Evolutionary conservation across 2,113 vertebrate species (phyloP).

Genomic region (Notiomystis cincta): DNA sequence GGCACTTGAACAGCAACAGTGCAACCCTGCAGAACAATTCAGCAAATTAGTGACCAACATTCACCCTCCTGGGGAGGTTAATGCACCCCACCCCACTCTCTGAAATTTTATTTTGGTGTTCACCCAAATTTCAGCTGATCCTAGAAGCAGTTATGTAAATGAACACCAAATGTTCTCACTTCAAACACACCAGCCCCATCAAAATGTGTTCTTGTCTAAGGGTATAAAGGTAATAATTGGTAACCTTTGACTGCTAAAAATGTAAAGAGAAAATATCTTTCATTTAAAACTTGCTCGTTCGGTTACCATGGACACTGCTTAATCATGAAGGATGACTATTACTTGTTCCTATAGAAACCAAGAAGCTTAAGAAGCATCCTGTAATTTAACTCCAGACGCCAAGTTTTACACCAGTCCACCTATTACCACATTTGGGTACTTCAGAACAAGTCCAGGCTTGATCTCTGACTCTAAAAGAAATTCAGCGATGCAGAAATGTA

Average conservation of each 20-base stretch:
- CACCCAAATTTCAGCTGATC: background rate
- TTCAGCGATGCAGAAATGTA: background rate
- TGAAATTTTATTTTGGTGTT: background rate
- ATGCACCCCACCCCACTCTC: background rate
- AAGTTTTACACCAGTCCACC: conserved; percentile 68
- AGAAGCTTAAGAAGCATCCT: conserved; percentile 73
- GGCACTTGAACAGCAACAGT: background rate
- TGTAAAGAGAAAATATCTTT: conserved; percentile 69
- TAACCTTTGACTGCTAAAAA: conserved; percentile 67
- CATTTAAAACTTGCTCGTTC: conserved; percentile 71
- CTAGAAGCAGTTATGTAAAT: background rate
- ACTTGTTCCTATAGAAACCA: conserved; percentile 76
- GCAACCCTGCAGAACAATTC: background rate
- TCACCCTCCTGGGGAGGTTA: background rate
- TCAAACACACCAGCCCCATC: background rate
- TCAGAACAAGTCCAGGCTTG: conserved; percentile 55
- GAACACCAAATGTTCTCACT: background rate
- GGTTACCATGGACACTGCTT: conserved; percentile 77
- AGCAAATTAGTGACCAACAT: background rate
- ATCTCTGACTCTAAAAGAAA: conserved; percentile 17
- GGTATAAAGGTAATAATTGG: conserved; percentile 33
- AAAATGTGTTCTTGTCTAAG: background rate
- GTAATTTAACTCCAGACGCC: conserved; percentile 74
- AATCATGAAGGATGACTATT: conserved; percentile 79
- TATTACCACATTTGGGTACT: conserved; percentile 54